These are phyloP conservation scores for Astyanax mexicanus DNA, from an alignment of 2,797 vertebrate species.

Conservation along the genomic window DNA sequence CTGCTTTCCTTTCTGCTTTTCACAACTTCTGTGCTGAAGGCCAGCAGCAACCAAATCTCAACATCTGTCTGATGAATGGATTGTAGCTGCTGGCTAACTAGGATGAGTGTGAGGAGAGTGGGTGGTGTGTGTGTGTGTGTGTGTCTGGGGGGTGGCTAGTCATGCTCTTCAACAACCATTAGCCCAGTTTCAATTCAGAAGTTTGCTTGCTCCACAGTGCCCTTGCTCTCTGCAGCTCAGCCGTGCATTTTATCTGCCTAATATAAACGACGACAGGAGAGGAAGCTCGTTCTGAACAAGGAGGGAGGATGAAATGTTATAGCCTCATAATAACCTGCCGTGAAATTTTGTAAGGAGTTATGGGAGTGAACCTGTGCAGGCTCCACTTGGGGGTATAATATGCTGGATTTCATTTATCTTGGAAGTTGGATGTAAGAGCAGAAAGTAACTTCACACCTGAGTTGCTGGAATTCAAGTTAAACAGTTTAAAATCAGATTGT, in stretches of 20 bases:
- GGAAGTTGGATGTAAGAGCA: too few relatives aligned
- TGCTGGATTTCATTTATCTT: too few relatives aligned
- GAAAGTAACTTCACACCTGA: too few relatives aligned
- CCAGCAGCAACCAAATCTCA: constrained; percentile 60
- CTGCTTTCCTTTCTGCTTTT: constrained; percentile 44
- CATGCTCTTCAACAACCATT: constrained; percentile 66
- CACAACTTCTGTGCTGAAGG: constrained; percentile 39
- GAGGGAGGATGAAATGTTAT: constrained; percentile 29
- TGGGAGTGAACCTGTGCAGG: background rate
- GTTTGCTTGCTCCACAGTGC: constrained; percentile 48
- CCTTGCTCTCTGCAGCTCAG: background rate
- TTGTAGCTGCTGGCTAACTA: constrained; percentile 58
- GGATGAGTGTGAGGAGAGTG: background rate
- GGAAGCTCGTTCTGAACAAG: constrained; percentile 9
- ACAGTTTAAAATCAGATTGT: too few relatives aligned
- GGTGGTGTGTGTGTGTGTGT: too few relatives aligned
- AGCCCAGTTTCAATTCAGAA: constrained; percentile 45
- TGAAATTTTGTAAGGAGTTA: constrained; percentile 20
- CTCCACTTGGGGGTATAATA: background rate
- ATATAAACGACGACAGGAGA: constrained; percentile 25
- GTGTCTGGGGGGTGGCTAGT: constrained; percentile 63
- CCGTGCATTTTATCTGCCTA: constrained; percentile 32
- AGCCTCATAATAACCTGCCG: constrained; percentile 33
- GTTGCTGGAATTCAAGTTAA: too few relatives aligned
- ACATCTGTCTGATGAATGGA: constrained; percentile 65